Evolutionary conservation across 2,113 vertebrate genomes (phyloP), one percentile per base, ranked within the genome.

Genomic region (Sturnus vulgaris): DNA sequence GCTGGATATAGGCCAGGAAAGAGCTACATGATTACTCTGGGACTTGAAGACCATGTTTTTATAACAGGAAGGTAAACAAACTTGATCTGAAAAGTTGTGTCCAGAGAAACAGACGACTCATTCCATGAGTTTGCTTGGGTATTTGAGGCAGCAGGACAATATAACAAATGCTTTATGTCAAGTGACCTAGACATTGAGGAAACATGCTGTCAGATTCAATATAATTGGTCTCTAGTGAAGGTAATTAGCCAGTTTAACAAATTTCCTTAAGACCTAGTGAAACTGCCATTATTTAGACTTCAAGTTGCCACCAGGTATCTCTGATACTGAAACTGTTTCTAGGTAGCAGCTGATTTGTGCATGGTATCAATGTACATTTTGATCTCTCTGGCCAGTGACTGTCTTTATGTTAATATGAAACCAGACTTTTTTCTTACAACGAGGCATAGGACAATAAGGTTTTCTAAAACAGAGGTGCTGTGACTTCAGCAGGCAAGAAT

Each of bases 1-100:
- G 44, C 37, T 77, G 11, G 17, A 18, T 33, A 3, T 21, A 27
- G 14, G 9, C 23, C 27, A 35, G 37, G 15, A 50, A 42, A 22
- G 21, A 59, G 53, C 21, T 31, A 21, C 52, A 27, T 0, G 0
- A 7, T 75, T 57, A 16, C 42, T 66, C 6, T 57, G 31, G 8
- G 16, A 66, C 10, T 27, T 42, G 60, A 49, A 57, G 15, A 35
- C 13, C 12, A 5, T 57, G 44, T 2, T 42, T 59, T 57, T 66
- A 3, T 35, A 76, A 31, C 8, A 42, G 16, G 21, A 57, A 35
- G 31, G 4, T 57, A 75, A 30, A 15, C 7, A 12, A 49, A 40
- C 42, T 24, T 57, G 42, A 42, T 66, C 25, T 35, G 31, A 49
- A 35, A 23, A 25, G 31, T 25, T 50, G 31, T 35, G 35, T 76